phyloP scores from a whole-genome alignment of 2,888 invertebrate genomes.

The Agonopterix subpropinquella region DNA sequence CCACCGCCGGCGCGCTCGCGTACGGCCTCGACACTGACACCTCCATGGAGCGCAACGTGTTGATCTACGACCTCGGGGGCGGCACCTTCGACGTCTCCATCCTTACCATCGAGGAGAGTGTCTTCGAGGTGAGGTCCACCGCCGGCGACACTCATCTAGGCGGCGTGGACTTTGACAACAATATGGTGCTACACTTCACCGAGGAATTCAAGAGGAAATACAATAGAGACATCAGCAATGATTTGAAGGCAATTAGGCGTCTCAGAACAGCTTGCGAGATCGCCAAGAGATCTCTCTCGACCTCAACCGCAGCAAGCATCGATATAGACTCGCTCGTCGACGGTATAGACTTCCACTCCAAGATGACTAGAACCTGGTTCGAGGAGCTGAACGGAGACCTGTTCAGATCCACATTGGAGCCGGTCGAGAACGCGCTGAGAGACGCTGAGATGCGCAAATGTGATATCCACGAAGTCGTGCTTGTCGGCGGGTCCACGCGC shows the following conservation, averaged over 20 bases:
- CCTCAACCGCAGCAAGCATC: conserved; percentile 34
- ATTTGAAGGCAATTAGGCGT: conserved; percentile 32
- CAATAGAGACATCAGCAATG: conserved; percentile 28
- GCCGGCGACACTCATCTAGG: conserved; percentile 45
- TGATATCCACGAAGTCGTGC: conserved; percentile 39
- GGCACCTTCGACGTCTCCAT: conserved; percentile 55
- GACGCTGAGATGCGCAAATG: conserved; percentile 37
- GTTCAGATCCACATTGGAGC: conserved; percentile 39
- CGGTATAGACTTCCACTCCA: conserved; percentile 39
- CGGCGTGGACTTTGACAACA: conserved; percentile 55
- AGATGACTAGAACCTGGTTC: conserved; percentile 37
- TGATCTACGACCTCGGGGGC: conserved; percentile 55
- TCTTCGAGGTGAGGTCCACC: conserved; percentile 48
- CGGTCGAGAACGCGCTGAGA: conserved; percentile 32
- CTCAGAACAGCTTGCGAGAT: conserved; percentile 45
- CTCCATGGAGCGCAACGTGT: conserved; percentile 31
- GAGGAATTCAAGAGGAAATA: conserved; percentile 1
- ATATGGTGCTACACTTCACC: neutral
- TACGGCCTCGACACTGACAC: conserved; percentile 37
- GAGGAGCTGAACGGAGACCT: conserved; percentile 56
- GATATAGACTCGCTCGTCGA: conserved; percentile 37
- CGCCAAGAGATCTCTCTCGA: conserved; percentile 40
- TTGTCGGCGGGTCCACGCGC: conserved; percentile 53
- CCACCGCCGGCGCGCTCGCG: conserved; percentile 52
- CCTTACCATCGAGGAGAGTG: conserved; percentile 32